Percentiles rank a stretch among this genome's conserved stretches.
Evolutionary conservation across 2,113 vertebrate species (phyloP).

Genomic region (Potamarius usumacintae): DNA sequence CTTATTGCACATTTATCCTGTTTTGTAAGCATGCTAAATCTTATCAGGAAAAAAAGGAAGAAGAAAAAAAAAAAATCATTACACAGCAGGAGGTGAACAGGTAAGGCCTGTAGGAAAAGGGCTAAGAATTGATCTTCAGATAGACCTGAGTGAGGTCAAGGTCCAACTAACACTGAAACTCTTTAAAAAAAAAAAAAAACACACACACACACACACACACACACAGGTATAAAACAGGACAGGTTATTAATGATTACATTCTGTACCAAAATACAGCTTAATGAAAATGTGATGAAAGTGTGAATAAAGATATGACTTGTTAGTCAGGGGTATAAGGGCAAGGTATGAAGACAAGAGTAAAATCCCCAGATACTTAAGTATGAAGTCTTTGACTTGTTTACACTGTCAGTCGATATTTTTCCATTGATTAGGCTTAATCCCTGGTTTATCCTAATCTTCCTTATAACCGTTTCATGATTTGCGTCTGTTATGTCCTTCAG

Average conservation of each 20-base stretch:
- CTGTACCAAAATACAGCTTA: constrained; percentile 7
- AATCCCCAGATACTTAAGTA: not conserved
- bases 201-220: too few species aligned
- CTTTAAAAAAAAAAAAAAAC: not conserved
- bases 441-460: not conserved
- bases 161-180: constrained; percentile 68
- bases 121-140: constrained; percentile 30
- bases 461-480: not conserved
- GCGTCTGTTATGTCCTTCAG: not conserved
- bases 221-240: constrained; percentile 39
- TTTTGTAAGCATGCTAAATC: not conserved
- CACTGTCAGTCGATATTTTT: not conserved
- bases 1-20: not conserved
- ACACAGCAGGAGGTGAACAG: constrained; percentile 46
- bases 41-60: not conserved
- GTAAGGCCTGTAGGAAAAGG: constrained; percentile 36
- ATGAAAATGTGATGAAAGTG: not conserved
- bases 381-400: not conserved
- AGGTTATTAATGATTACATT: constrained; percentile 56
- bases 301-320: not conserved
- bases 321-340: not conserved
- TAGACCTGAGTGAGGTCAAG: constrained; percentile 60
- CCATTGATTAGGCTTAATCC: not conserved
- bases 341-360: not conserved
- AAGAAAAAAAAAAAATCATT: constrained; percentile 27